phyloP scores from a whole-genome alignment of 2,888 invertebrate species.

The Sphecodes monilicornis region DNA sequence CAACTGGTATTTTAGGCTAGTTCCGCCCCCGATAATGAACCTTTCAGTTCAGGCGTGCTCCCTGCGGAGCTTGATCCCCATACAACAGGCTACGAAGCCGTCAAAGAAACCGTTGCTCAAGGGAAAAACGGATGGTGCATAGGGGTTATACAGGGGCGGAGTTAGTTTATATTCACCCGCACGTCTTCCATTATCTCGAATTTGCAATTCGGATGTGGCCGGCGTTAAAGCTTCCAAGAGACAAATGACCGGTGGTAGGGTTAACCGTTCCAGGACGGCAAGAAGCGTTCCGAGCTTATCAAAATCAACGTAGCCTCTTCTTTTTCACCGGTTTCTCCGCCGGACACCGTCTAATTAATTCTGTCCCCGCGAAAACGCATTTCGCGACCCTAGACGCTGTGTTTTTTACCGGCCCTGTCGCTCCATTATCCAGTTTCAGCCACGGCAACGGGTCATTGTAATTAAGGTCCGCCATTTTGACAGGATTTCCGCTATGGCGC shows the following conservation, averaged over 20 bases:
- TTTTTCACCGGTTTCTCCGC: background rate
- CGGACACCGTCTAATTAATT: slow-evolving; percentile 57
- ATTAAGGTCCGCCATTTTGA: slow-evolving; percentile 36
- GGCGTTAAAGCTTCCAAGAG: slow-evolving; percentile 47
- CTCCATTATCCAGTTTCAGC: slow-evolving; percentile 8
- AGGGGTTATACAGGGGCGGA: background rate
- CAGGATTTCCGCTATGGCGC: slow-evolving; percentile 7
- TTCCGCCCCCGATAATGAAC: background rate
- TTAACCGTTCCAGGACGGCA: slow-evolving; percentile 21
- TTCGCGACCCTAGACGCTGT: background rate
- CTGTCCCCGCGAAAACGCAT: slow-evolving; percentile 1
- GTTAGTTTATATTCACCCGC: slow-evolving; percentile 59
- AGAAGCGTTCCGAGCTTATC: slow-evolving; percentile 36
- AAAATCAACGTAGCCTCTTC: slow-evolving; percentile 31
- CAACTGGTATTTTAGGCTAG: background rate
- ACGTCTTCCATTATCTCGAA: slow-evolving; percentile 58
- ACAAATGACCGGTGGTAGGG: slow-evolving; percentile 36
- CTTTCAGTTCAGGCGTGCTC: background rate
- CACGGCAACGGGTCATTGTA: slow-evolving; percentile 13
- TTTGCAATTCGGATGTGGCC: slow-evolving; percentile 67
- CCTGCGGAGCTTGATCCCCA: background rate
- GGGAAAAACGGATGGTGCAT: background rate
- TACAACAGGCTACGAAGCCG: background rate
- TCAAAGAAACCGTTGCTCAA: slow-evolving; percentile 27
- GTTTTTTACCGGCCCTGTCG: slow-evolving; percentile 20